Conservation (phyloP, 2,113 vertebrate genomes). For the Prochilodus magdalenae region DNA sequence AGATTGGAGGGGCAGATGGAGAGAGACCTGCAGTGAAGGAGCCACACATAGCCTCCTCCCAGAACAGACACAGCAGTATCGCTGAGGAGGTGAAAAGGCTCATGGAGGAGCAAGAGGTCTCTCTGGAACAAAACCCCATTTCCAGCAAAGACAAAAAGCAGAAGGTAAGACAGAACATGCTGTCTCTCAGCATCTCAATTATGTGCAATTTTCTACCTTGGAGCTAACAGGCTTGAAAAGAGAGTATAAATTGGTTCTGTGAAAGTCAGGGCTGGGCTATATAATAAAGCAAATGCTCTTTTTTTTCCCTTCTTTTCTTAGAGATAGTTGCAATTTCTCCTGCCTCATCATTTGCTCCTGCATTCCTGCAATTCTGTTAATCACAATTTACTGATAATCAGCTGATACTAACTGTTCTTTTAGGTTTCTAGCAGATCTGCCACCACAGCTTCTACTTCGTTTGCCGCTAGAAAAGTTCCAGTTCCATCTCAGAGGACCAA, state of each 20-base stretch:
- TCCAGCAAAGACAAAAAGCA: conserved; percentile 54
- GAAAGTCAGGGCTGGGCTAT: neutral
- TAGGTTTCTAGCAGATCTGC: conserved; percentile 43
- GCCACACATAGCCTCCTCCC: neutral
- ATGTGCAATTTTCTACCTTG: neutral
- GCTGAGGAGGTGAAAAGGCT: conserved; percentile 67
- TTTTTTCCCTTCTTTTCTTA: neutral
- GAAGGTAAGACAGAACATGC: conserved; percentile 54
- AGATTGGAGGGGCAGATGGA: neutral
- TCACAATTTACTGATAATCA: neutral
- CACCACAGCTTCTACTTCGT: conserved; percentile 24
- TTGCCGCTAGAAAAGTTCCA: conserved; percentile 48
- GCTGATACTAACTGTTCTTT: conserved; percentile 10
- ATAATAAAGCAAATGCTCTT: neutral
- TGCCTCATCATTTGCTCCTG: neutral
- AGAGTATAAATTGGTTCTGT: neutral
- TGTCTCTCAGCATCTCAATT: neutral
- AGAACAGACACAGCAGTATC: conserved; percentile 53
- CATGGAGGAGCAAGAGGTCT: conserved; percentile 65
- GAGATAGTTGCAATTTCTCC: neutral
- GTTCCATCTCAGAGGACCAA: conserved; percentile 38
- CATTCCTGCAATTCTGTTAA: neutral
- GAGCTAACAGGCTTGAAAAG: neutral
- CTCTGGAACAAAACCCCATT: neutral
- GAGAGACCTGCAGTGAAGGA: neutral